Percentiles rank a stretch among this genome's conserved stretches.
Conservation (phyloP, 1,140 invertebrate species). For the Danaus melanippus region DNA sequence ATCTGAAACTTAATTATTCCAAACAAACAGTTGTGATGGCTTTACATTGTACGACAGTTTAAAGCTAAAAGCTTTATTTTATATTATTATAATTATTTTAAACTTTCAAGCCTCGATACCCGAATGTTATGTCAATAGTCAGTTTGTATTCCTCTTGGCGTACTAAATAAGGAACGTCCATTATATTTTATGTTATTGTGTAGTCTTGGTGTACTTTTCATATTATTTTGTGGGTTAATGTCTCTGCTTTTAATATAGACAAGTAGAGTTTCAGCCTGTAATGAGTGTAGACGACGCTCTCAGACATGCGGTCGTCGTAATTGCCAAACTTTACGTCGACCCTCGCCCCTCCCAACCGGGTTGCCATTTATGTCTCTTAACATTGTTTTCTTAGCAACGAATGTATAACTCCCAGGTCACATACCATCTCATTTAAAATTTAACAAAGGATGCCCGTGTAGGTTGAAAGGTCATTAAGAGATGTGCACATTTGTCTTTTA, state of each 20-base stretch:
- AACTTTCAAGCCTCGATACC: constrained; percentile 4
- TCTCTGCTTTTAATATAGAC: constrained; percentile 58
- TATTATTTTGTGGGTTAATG: constrained; percentile 10
- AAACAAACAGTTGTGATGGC: no score
- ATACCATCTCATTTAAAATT: constrained; percentile 6
- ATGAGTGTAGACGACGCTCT: constrained; percentile 66
- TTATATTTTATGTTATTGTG: no score
- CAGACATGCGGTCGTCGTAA: constrained; percentile 69
- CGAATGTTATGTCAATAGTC: constrained; percentile 6
- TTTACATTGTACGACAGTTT: no score
- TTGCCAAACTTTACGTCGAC: constrained; percentile 65
- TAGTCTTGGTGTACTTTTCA: neutral
- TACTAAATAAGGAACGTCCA: neutral
- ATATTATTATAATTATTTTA: no score
- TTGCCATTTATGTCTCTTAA: constrained; percentile 39
- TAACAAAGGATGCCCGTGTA: neutral
- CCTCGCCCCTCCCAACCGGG: constrained; percentile 40
- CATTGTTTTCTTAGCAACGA: constrained; percentile 57
- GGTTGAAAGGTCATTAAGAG: neutral
- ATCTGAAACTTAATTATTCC: no score
- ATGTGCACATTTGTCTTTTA: constrained; percentile 1
- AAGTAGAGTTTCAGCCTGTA: constrained; percentile 59
- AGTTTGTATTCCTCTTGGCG: constrained; percentile 3
- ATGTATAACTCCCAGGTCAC: constrained; percentile 35
- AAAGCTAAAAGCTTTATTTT: no score